These are phyloP conservation scores for Enteromius argenteus DNA, from an alignment of 2,797 vertebrate species.

Conservation along the genomic window DNA sequence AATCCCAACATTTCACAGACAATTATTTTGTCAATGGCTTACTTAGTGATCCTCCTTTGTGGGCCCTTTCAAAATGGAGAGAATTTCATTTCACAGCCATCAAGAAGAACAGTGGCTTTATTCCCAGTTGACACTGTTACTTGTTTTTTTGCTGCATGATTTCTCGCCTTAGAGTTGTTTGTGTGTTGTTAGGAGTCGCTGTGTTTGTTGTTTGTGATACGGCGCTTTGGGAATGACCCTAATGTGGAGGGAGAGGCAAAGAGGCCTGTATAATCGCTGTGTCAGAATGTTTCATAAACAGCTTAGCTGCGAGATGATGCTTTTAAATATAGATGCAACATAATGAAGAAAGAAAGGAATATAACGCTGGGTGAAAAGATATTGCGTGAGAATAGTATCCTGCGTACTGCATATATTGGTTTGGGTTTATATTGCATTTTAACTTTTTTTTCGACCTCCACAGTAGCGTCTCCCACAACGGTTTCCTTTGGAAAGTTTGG, in stretches of 20 bases:
- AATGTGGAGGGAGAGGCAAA: conserved; percentile 45
- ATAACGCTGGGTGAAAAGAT: conserved; percentile 52
- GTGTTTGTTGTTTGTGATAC: conserved; percentile 23
- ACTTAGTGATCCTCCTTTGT: conserved; percentile 69
- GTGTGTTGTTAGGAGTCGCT: background rate
- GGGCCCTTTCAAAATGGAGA: conserved; percentile 61
- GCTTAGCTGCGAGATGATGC: conserved; percentile 62
- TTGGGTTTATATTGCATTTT: conserved; percentile 8
- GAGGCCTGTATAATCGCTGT: conserved; percentile 63
- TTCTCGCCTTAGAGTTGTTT: conserved; percentile 27
- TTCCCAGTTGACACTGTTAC: conserved; percentile 58
- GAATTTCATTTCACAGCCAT: conserved; percentile 57
- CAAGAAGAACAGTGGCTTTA: conserved; percentile 57
- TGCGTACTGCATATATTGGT: background rate
- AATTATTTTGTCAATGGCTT: conserved; percentile 71
- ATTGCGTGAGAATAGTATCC: background rate
- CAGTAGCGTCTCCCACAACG: background rate
- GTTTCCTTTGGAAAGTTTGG: conserved; percentile 34
- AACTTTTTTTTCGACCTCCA: conserved; percentile 16
- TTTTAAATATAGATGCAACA: conserved; percentile 73
- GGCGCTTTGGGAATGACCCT: conserved; percentile 34
- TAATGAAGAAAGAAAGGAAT: conserved; percentile 71
- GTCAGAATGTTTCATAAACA: conserved; percentile 70
- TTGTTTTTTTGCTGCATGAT: conserved; percentile 48
- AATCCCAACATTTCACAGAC: conserved; percentile 67